Percentiles rank a stretch among this genome's conserved stretches.
Conservation (phyloP, 2,113 vertebrate species). For the Lophius piscatorius region DNA sequence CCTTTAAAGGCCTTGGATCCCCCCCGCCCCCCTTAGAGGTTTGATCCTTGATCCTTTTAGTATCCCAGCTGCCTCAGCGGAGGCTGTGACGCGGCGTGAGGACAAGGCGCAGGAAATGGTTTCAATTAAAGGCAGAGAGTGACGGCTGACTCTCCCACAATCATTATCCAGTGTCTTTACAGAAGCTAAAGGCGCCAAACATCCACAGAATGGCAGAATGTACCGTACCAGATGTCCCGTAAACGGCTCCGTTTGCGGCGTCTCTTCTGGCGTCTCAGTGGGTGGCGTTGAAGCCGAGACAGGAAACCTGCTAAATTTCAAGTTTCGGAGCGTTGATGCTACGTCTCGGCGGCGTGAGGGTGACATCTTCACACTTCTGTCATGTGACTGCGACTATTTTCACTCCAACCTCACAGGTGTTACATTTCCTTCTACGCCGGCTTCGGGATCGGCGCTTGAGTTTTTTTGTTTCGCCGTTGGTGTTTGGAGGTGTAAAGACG, state of each 20-base stretch:
- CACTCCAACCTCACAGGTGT: slow-evolving; percentile 27
- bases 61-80: slow-evolving; percentile 40
- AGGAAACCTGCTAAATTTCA: slow-evolving; percentile 72
- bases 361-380: slow-evolving; percentile 51
- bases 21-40: slow-evolving; percentile 52
- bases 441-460: neutral
- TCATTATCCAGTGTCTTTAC: slow-evolving; percentile 71
- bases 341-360: slow-evolving; percentile 42
- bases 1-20: slow-evolving; percentile 44
- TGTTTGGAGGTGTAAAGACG: slow-evolving; percentile 33
- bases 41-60: slow-evolving; percentile 64
- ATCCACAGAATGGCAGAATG: slow-evolving; percentile 55
- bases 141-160: slow-evolving; percentile 64
- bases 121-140: slow-evolving; percentile 76
- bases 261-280: slow-evolving; percentile 64
- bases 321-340: slow-evolving; percentile 71
- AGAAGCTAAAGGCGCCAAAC: slow-evolving; percentile 67
- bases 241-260: slow-evolving; percentile 76
- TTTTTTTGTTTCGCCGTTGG: slow-evolving; percentile 3
- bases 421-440: slow-evolving; percentile 16
- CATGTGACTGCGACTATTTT: slow-evolving; percentile 55
- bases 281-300: slow-evolving; percentile 70
- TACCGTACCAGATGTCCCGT: slow-evolving; percentile 59
- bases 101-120: slow-evolving; percentile 60
- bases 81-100: slow-evolving; percentile 45